A percentile compares a stretch with the other conserved stretches of the same genome.
Evolutionary conservation across 2,797 vertebrate species (phyloP).

Genomic region (Anguilla megastoma): DNA sequence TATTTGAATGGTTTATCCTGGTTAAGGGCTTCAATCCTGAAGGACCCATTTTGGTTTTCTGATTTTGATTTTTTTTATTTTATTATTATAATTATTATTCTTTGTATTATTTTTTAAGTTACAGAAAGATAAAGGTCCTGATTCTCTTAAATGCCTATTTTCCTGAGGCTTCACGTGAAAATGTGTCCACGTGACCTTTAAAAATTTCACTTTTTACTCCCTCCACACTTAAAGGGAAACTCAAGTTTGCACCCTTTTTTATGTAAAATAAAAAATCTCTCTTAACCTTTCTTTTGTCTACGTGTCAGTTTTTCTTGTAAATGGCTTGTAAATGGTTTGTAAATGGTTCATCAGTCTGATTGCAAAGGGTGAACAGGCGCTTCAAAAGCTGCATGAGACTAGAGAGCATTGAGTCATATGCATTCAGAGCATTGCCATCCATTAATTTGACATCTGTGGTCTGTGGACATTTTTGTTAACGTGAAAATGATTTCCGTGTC

Average conservation of each 20-base stretch:
- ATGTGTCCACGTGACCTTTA: constrained; percentile 71
- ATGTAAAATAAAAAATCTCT: constrained; percentile 90
- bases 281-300: constrained; percentile 64
- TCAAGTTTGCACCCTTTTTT: constrained; percentile 92
- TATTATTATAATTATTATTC: constrained; percentile 56
- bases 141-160: constrained; percentile 64
- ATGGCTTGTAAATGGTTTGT: not conserved
- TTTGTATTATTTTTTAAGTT: constrained; percentile 65
- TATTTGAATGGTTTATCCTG: constrained; percentile 73
- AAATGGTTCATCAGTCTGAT: not conserved
- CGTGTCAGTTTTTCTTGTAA: constrained; percentile 46
- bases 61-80: constrained; percentile 39
- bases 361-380: not conserved
- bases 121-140: constrained; percentile 67
- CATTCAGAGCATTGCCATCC: not conserved
- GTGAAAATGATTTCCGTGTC: not conserved
- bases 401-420: not conserved
- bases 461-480: not conserved
- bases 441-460: not conserved
- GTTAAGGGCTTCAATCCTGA: constrained; percentile 76
- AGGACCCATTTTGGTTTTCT: constrained; percentile 62
- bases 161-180: constrained; percentile 65
- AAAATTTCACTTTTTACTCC: constrained; percentile 79
- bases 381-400: constrained; percentile 6
- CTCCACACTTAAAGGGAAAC: constrained; percentile 77